phyloP scores from a whole-genome alignment of 2,797 vertebrate species.

The Thalassophryne amazonica region DNA sequence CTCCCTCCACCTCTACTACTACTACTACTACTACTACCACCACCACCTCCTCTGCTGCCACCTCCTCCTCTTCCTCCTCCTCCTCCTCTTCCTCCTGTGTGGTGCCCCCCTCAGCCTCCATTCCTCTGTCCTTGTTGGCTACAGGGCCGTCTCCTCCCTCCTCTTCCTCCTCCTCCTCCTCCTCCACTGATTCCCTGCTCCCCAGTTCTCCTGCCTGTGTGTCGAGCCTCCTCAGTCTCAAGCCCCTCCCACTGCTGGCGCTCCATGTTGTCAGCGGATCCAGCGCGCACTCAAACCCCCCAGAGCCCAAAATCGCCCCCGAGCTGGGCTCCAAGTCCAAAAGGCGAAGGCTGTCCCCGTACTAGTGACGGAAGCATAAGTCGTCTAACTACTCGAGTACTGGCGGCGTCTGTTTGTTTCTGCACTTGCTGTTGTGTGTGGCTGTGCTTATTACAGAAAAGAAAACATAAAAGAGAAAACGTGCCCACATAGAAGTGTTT shows the following conservation, averaged over 20 bases:
- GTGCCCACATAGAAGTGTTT: conserved; percentile 27
- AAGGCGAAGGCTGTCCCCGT: conserved; percentile 90
- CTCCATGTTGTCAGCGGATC: conserved; percentile 90
- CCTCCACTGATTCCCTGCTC: conserved; percentile 89
- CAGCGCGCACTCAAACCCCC: conserved; percentile 62
- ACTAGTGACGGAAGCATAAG: conserved; percentile 79
- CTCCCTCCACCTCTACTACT: conserved; percentile 80
- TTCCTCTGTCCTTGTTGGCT: conserved; percentile 88
- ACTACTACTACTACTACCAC: conserved; percentile 66
- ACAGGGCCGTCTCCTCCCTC: conserved; percentile 84
- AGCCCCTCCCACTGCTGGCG: conserved; percentile 97
- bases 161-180: conserved; percentile 85
- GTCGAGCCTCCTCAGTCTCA: conserved; percentile 96
- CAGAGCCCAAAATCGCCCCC: conserved; percentile 82
- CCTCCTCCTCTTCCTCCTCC: conserved; percentile 79
- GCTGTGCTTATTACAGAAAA: conserved; percentile 57
- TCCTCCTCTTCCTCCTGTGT: conserved; percentile 87
- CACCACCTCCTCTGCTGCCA: conserved; percentile 80
- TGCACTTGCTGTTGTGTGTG: conserved; percentile 49
- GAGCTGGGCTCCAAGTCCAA: conserved; percentile 86
- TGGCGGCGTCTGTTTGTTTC: too few species aligned
- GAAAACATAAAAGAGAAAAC: background rate
- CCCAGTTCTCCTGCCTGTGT: conserved; percentile 93
- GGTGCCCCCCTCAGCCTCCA: conserved; percentile 85
- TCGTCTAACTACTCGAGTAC: conserved; percentile 58